phyloP scores from a whole-genome alignment of 2,888 invertebrate species.

The Eupeodes luniger region DNA sequence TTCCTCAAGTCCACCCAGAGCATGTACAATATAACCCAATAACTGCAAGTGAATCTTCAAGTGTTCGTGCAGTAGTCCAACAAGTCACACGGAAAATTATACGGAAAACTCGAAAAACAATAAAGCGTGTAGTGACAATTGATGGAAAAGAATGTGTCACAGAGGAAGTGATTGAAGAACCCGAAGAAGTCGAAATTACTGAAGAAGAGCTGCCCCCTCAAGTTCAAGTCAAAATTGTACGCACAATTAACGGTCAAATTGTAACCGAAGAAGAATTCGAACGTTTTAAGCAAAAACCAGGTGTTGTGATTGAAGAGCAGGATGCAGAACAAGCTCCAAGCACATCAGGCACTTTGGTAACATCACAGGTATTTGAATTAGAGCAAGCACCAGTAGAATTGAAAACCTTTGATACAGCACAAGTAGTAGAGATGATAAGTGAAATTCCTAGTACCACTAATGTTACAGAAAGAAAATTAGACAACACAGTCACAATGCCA shows the following conservation, averaged over 20 bases:
- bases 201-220: slow-evolving; percentile 81
- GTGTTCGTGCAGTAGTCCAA: slow-evolving; percentile 91
- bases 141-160: slow-evolving; percentile 93
- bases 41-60: slow-evolving; percentile 70
- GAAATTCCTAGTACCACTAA: slow-evolving; percentile 79
- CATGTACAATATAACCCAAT: slow-evolving; percentile 11
- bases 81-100: slow-evolving; percentile 92
- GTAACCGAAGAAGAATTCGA: slow-evolving; percentile 83
- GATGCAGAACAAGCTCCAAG: slow-evolving; percentile 36
- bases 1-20: neutral
- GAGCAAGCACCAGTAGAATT: slow-evolving; percentile 84
- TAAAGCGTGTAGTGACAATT: slow-evolving; percentile 90
- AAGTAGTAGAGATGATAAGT: slow-evolving; percentile 80
- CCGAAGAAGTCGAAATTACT: slow-evolving; percentile 86
- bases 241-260: slow-evolving; percentile 85
- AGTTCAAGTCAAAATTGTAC: slow-evolving; percentile 85
- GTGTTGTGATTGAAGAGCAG: slow-evolving; percentile 80
- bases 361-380: slow-evolving; percentile 84
- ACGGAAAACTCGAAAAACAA: slow-evolving; percentile 89
- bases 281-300: slow-evolving; percentile 80
- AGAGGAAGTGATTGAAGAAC: slow-evolving; percentile 94
- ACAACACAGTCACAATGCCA: slow-evolving; percentile 21
- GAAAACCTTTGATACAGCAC: slow-evolving; percentile 82
- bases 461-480: slow-evolving; percentile 78
- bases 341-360: slow-evolving; percentile 78